Percentiles rank a stretch among this genome's conserved stretches.
Conservation (phyloP, 2,113 vertebrate genomes). For the Pholis gunnellus region DNA sequence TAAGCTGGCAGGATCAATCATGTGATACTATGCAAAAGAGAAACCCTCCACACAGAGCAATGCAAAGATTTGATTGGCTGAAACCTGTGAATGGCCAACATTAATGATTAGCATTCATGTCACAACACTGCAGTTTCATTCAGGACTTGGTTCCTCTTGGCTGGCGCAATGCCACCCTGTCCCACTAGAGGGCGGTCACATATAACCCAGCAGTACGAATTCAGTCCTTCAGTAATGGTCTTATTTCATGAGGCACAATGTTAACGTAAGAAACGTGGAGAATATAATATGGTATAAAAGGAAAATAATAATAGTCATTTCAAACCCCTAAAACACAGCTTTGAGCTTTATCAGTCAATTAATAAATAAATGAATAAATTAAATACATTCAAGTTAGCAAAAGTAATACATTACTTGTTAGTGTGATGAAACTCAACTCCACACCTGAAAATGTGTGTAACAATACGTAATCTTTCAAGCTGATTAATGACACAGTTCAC, state of each 20-base stretch:
- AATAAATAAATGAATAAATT: constrained; percentile 56
- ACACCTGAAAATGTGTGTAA: constrained; percentile 21
- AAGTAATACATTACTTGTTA: constrained; percentile 44
- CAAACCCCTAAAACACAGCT: neutral
- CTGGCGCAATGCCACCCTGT: constrained; percentile 14
- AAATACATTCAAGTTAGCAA: constrained; percentile 74
- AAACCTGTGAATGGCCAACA: constrained; percentile 70
- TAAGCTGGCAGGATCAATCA: constrained; percentile 47
- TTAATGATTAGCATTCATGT: constrained; percentile 73
- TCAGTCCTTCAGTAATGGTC: neutral
- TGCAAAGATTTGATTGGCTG: constrained; percentile 68
- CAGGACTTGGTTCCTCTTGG: constrained; percentile 30
- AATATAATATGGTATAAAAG: constrained; percentile 5
- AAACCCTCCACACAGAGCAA: constrained; percentile 32
- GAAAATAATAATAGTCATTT: neutral
- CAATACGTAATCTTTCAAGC: constrained; percentile 49
- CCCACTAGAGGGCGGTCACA: constrained; percentile 59
- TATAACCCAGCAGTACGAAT: constrained; percentile 5
- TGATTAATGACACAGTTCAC: constrained; percentile 38
- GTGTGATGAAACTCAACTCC: constrained; percentile 29
- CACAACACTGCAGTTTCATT: constrained; percentile 76
- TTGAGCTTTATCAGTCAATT: constrained; percentile 29
- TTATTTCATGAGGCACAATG: constrained; percentile 68
- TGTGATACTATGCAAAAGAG: constrained; percentile 37
- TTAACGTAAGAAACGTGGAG: constrained; percentile 42